A percentile compares a stretch with the other conserved stretches of the same genome.
Evolutionary conservation across 2,113 vertebrate genomes (phyloP).

Genomic region (Daphoenositta chrysoptera): DNA sequence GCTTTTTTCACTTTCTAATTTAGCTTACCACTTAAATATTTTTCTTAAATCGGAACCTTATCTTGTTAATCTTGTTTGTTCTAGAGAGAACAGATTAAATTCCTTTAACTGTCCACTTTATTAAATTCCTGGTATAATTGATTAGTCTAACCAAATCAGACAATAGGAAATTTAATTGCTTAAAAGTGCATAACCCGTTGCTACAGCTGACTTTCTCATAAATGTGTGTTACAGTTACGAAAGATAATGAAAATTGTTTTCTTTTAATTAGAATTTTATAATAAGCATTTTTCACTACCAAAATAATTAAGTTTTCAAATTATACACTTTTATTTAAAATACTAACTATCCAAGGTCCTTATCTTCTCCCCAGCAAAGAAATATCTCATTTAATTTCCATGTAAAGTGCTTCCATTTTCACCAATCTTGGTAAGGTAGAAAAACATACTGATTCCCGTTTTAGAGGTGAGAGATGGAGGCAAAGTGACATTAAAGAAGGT

Average conservation of each 20-base stretch:
- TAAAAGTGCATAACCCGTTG: conserved; percentile 62
- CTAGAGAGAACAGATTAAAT: conserved; percentile 72
- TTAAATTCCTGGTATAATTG: conserved; percentile 76
- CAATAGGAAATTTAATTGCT: conserved; percentile 75
- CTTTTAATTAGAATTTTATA: conserved; percentile 51
- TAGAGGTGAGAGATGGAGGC: neutral
- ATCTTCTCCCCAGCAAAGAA: neutral
- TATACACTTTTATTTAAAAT: conserved; percentile 25
- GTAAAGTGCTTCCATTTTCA: neutral
- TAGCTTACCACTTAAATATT: conserved; percentile 68
- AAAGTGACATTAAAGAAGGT: neutral
- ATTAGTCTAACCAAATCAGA: conserved; percentile 74
- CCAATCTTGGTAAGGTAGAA: neutral
- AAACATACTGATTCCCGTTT: neutral
- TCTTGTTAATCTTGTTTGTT: conserved; percentile 76
- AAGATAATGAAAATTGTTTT: conserved; percentile 61
- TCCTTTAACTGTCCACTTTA: conserved; percentile 74
- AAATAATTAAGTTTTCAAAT: conserved; percentile 55
- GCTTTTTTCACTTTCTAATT: conserved; percentile 65
- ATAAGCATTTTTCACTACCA: conserved; percentile 49
- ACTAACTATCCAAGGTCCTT: neutral
- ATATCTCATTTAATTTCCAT: neutral
- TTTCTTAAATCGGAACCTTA: conserved; percentile 64
- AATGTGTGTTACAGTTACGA: conserved; percentile 24
- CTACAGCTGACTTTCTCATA: conserved; percentile 48